A percentile compares a stretch with the other conserved stretches of the same genome.
phyloP scores from a whole-genome alignment of 2,888 invertebrate species.

The Cetonia aurata region DNA sequence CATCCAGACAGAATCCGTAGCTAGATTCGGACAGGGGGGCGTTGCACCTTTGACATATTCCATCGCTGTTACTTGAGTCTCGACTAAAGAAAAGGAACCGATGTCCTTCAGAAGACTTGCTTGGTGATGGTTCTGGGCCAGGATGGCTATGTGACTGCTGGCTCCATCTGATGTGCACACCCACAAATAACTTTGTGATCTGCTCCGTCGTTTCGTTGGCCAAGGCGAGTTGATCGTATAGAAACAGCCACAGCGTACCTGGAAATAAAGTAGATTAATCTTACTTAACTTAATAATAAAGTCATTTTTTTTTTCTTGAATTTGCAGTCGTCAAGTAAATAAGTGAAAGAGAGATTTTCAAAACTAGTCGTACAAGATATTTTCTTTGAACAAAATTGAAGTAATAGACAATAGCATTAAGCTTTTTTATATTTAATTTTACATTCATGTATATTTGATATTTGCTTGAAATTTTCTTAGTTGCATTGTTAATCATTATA shows the following conservation, averaged over 20 bases:
- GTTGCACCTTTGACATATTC: slow-evolving; percentile 82
- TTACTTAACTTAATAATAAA: no score
- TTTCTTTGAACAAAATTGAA: no score
- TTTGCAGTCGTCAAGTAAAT: no score
- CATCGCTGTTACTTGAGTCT: slow-evolving; percentile 84
- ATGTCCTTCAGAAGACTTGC: slow-evolving; percentile 81
- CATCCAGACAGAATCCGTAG: slow-evolving; percentile 89
- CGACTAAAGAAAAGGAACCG: slow-evolving; percentile 82
- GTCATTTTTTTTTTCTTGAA: no score
- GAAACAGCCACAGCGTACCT: slow-evolving; percentile 93
- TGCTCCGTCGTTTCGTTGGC: slow-evolving; percentile 73
- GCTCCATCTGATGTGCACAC: slow-evolving; percentile 87
- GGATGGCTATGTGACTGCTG: slow-evolving; percentile 82
- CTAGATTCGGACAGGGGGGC: slow-evolving; percentile 63
- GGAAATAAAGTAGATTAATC: no score
- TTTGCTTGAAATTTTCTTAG: no score
- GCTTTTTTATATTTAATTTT: no score
- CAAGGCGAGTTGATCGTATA: slow-evolving; percentile 78
- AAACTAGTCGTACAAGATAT: no score
- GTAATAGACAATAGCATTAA: no score
- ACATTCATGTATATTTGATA: no score
- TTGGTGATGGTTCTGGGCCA: slow-evolving; percentile 80
- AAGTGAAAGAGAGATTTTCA: no score
- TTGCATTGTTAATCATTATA: no score
- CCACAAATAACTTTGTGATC: slow-evolving; percentile 88